Evolutionary conservation across 2,888 invertebrate species (phyloP).

Genomic region (Fragum whitleyi): DNA sequence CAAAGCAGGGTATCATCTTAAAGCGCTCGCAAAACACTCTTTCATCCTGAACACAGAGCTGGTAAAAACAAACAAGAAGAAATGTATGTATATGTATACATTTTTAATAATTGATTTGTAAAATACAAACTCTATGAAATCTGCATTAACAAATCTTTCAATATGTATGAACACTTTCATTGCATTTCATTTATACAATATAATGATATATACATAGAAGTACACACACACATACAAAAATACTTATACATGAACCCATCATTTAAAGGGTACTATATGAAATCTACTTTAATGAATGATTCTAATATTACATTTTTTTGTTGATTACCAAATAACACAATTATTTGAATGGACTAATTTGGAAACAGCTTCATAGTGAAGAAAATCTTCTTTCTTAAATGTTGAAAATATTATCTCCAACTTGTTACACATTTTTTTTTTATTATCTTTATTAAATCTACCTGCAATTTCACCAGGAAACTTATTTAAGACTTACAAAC

Average conservation of each 20-base stretch:
- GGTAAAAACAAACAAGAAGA: background rate
- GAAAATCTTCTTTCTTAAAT: too few species aligned
- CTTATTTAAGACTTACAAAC: too few species aligned
- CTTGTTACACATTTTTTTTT: too few species aligned
- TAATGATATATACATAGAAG: background rate
- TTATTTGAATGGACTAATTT: too few species aligned
- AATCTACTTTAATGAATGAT: background rate
- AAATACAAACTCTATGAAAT: constrained; percentile 16
- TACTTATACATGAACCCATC: background rate
- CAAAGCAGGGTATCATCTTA: too few species aligned
- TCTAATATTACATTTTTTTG: background rate
- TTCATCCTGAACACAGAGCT: too few species aligned
- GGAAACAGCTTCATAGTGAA: too few species aligned
- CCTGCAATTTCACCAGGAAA: too few species aligned
- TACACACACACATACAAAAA: background rate
- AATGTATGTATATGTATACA: constrained; percentile 8
- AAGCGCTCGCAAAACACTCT: too few species aligned
- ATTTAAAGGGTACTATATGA: background rate
- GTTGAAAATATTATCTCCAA: too few species aligned
- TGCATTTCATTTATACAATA: constrained; percentile 3
- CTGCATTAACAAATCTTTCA: constrained; percentile 21
- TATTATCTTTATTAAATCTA: too few species aligned
- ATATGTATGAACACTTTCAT: constrained; percentile 2
- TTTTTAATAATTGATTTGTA: constrained; percentile 24
- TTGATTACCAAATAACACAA: too few species aligned